These are phyloP conservation scores for Bothrops jararaca DNA, from an alignment of 2,113 vertebrate genomes.

Conservation along the genomic window DNA sequence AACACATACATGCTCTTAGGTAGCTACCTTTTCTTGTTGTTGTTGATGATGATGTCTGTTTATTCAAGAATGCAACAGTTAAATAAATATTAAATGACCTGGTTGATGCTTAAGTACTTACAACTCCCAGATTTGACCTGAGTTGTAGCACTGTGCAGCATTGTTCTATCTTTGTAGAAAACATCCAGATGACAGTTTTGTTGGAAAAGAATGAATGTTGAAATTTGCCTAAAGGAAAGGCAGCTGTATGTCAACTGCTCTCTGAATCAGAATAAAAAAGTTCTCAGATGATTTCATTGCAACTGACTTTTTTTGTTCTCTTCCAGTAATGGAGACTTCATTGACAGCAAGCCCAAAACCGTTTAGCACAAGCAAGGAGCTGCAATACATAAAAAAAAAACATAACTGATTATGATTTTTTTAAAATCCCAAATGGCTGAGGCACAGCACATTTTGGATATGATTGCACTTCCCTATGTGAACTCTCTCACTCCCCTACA, in stretches of 20 bases:
- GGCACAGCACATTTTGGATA: neutral
- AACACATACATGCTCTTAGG: neutral
- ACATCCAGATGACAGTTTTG: slow-evolving; percentile 21
- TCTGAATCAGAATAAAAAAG: slow-evolving; percentile 45
- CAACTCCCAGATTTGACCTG: slow-evolving; percentile 45
- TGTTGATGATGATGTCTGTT: neutral
- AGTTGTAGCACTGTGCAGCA: neutral
- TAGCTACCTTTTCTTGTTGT: neutral
- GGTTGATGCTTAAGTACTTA: slow-evolving; percentile 45
- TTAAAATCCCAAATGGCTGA: neutral
- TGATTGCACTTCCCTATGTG: neutral
- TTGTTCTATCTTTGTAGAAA: slow-evolving; percentile 12
- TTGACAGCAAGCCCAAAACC: slow-evolving; percentile 56
- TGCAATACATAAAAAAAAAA: neutral
- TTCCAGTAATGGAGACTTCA: slow-evolving; percentile 43
- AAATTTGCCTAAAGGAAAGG: slow-evolving; percentile 48
- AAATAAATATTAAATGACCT: slow-evolving; percentile 41
- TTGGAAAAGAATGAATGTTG: slow-evolving; percentile 40
- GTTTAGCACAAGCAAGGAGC: slow-evolving; percentile 52
- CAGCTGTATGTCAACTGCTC: slow-evolving; percentile 33
- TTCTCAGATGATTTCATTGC: slow-evolving; percentile 59
- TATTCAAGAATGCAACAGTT: slow-evolving; percentile 16
- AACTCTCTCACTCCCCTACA: neutral
- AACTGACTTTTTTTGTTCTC: slow-evolving; percentile 51
- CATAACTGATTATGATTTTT: slow-evolving; percentile 14